Base-by-base conservation (phyloP, 2,797 vertebrate species). In the Emydoidea blandingii region DNA sequence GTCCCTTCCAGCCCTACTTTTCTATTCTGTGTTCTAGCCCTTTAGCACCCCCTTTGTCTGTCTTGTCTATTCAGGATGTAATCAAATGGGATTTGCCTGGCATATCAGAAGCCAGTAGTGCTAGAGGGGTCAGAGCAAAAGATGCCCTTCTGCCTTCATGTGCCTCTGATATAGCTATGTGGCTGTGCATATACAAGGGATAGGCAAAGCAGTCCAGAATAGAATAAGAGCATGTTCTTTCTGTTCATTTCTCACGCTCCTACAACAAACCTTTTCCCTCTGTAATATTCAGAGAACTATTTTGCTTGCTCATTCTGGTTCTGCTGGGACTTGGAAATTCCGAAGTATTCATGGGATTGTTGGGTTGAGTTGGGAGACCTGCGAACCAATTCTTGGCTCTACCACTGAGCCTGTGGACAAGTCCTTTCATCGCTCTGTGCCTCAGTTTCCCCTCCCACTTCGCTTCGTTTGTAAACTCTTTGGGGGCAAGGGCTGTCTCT, bases 361-460 rank as follows among this genome's bases (percentile, higher is more conserved):
- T 81, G 10, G 8, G 5, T 12, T 6, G 4, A 59, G 59, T 12
- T 52, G 0, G 0, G 3, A 6, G 5, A n/a, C 56, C n/a, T 1
- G 54, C 53, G n/a, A 59, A 49, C 8, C 74, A 72, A 44, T 50
- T 50, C 74, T 44, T 57, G 74, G 74, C 59, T 52, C 2, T 86
- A 37, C 49, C 9, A 12, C 31, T 34, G 29, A 82, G 47, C 23
- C 52, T 47, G 29, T 82, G 54, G 62, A 52, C 31, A 41, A 49
- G n/a, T 37, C 1, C 2, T 53, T 19, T 72, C 9, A 34, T 6
- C 50, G 12, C 52, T 27, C 21, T n/a, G 7, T 6, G 56, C 16
- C 27, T 81, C 52, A n/a, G 6, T n/a, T 81, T 76, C 34, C 76
- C 29, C 53, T 78, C 15, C 44, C 54, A 11, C n/a, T n/a, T 47